phyloP scores from a whole-genome alignment of 2,797 vertebrate genomes.

The Hirundo rustica region DNA sequence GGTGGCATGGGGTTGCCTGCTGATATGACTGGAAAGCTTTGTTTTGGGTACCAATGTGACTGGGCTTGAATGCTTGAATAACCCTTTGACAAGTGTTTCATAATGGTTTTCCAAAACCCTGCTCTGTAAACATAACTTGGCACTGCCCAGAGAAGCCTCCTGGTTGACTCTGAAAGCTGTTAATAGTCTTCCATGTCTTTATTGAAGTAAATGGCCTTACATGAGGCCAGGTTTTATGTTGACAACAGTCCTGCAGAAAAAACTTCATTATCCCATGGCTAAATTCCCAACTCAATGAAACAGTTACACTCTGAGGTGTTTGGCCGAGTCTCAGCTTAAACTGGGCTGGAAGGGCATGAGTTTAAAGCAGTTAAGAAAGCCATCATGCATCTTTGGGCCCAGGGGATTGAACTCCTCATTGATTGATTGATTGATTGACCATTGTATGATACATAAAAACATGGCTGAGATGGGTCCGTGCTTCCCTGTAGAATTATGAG shows the following conservation, averaged over 20 bases:
- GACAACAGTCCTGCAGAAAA: not conserved
- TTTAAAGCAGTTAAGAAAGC: not conserved
- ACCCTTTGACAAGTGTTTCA: not conserved
- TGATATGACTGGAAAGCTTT: not conserved
- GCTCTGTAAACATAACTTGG: not conserved
- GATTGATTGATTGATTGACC: not conserved
- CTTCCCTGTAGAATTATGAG: not conserved
- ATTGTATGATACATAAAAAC: not conserved
- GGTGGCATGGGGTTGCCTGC: not conserved
- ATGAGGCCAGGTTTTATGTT: not conserved
- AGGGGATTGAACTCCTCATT: not conserved
- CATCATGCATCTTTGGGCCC: not conserved
- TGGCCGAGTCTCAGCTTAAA: not conserved
- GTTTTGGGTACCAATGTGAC: not conserved
- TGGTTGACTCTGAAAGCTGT: not conserved
- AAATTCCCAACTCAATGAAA: not conserved
- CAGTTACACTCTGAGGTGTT: not conserved
- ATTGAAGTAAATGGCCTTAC: not conserved
- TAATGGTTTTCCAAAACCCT: not conserved
- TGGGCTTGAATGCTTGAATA: not conserved
- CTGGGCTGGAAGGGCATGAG: not conserved
- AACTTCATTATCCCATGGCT: not conserved
- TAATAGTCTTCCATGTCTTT: not conserved
- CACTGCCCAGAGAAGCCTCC: not conserved
- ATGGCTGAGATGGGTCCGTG: not conserved